These are phyloP conservation scores for Deroplatys truncata DNA, from an alignment of 2,888 invertebrate genomes.

Conservation along the genomic window DNA sequence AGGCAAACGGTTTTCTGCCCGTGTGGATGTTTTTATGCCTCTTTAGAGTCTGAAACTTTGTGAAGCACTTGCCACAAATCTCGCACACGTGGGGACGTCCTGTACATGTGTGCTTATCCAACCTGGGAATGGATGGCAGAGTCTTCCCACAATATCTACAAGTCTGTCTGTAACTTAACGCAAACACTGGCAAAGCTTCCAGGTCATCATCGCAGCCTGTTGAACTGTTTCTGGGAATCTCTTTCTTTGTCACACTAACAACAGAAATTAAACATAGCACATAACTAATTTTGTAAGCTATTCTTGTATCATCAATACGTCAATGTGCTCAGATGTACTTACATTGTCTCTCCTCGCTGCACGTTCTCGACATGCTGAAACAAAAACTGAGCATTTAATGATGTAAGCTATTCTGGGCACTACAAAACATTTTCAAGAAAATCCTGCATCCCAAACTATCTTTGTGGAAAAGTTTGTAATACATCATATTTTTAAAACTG, in stretches of 20 bases:
- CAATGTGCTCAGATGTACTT: not conserved
- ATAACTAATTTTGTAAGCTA: too few relatives aligned
- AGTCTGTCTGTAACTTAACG: not conserved
- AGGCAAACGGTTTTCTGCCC: not conserved
- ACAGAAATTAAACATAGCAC: not conserved
- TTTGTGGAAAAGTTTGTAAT: too few relatives aligned
- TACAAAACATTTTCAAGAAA: too few relatives aligned
- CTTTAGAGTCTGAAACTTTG: not conserved
- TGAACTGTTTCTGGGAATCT: too few relatives aligned
- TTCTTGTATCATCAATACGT: too few relatives aligned
- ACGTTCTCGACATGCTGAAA: not conserved
- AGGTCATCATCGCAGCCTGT: not conserved
- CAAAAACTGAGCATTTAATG: not conserved
- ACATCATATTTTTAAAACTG: too few relatives aligned
- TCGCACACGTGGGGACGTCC: not conserved
- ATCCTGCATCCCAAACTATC: too few relatives aligned
- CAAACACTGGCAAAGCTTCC: not conserved
- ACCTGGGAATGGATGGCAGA: not conserved
- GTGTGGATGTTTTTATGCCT: not conserved
- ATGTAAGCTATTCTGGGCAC: too few relatives aligned
- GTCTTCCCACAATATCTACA: not conserved
- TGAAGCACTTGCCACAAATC: not conserved
- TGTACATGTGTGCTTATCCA: not conserved
- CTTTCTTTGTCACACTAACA: not conserved
- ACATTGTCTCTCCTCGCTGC: not conserved